Conservation (phyloP, 2,113 vertebrate species). For the Chaetodon auriga region DNA sequence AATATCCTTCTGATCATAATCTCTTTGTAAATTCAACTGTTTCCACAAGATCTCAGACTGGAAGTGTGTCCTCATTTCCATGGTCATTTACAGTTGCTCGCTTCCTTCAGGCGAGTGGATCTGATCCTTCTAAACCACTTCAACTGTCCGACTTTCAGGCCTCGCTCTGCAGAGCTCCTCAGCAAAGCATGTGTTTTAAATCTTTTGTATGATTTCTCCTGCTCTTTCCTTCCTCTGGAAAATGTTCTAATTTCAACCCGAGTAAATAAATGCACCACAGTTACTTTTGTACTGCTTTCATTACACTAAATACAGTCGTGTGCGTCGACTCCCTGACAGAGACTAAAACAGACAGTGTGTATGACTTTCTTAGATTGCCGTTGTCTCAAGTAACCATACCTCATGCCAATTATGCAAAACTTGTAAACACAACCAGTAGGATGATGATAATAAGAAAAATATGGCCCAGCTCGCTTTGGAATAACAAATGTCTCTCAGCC, state of each 20-base stretch:
- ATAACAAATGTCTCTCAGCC: slow-evolving; percentile 42
- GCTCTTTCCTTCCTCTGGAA: slow-evolving; percentile 67
- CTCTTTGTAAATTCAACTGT: not conserved
- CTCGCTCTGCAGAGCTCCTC: slow-evolving; percentile 20
- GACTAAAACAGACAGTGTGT: slow-evolving; percentile 67
- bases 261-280: slow-evolving; percentile 59
- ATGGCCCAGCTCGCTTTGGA: slow-evolving; percentile 36
- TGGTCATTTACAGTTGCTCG: slow-evolving; percentile 12
- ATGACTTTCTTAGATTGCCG: slow-evolving; percentile 52
- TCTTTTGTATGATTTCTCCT: slow-evolving; percentile 53
- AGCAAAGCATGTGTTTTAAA: slow-evolving; percentile 70
- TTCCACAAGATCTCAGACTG: not conserved
- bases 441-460: slow-evolving; percentile 71
- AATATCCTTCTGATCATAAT: not conserved
- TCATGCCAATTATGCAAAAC: slow-evolving; percentile 72
- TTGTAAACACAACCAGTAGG: slow-evolving; percentile 72
- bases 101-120: slow-evolving; percentile 29
- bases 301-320: slow-evolving; percentile 38
- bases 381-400: slow-evolving; percentile 71
- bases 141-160: slow-evolving; percentile 34
- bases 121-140: slow-evolving; percentile 44
- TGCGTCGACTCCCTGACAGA: slow-evolving; percentile 52
- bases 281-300: slow-evolving; percentile 54
- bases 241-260: slow-evolving; percentile 62
- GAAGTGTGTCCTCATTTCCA: not conserved